Percentiles rank a stretch among this genome's conserved stretches.
phyloP scores from a whole-genome alignment of 2,113 vertebrate species.

The Melierax canorus region DNA sequence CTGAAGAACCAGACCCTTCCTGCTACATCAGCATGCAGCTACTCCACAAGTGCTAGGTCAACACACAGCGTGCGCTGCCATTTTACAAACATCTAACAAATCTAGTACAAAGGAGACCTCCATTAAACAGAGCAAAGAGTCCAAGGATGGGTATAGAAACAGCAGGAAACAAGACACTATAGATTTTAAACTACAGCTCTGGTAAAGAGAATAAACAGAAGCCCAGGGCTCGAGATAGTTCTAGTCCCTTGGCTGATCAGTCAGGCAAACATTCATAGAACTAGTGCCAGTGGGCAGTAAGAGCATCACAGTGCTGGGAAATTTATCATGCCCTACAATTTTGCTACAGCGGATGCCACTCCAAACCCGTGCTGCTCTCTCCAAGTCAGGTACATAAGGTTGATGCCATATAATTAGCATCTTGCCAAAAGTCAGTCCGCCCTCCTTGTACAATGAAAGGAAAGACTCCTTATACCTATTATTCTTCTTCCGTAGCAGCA shows the following conservation, averaged over 20 bases:
- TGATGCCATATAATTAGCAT: neutral
- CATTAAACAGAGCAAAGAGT: neutral
- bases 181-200: neutral
- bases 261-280: neutral
- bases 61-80: neutral
- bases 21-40: neutral
- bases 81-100: neutral
- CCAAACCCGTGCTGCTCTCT: neutral
- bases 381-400: neutral
- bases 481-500: neutral
- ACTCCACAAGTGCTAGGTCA: neutral
- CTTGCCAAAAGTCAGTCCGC: neutral
- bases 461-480: neutral
- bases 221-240: neutral
- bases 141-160: neutral
- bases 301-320: neutral
- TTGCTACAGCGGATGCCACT: neutral
- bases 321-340: neutral
- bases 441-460: neutral
- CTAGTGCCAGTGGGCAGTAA: neutral
- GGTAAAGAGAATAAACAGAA: neutral
- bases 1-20: conserved; percentile 71
- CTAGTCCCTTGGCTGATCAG: neutral
- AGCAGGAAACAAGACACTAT: neutral
- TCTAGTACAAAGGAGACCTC: neutral